phyloP scores from a whole-genome alignment of 2,113 vertebrate species.

The Benitochromis conjunctus region DNA sequence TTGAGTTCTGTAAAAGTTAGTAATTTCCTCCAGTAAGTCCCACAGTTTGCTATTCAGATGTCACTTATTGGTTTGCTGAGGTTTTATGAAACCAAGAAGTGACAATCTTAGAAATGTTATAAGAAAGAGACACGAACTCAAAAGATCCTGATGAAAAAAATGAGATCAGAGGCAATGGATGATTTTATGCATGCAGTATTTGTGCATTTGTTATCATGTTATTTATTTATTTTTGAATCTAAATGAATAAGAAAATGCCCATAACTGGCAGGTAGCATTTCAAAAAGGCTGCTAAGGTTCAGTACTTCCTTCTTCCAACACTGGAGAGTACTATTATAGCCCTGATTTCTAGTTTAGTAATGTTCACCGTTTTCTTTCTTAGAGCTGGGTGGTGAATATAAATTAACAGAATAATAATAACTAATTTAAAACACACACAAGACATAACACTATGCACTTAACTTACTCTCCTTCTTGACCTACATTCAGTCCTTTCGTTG shows the following conservation, averaged over 20 bases:
- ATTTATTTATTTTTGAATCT: not conserved
- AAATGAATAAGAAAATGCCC: fast-evolving
- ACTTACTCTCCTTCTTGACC: not conserved
- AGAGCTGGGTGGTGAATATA: not conserved
- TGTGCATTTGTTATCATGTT: not conserved
- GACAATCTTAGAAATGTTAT: not conserved
- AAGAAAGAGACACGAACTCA: not conserved
- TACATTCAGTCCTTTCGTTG: not conserved
- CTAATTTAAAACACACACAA: not conserved
- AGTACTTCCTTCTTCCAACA: not conserved
- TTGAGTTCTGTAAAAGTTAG: not conserved
- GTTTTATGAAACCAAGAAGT: not conserved
- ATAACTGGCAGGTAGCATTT: not conserved
- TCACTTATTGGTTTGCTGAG: not conserved
- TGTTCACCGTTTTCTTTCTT: not conserved
- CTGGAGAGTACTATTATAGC: not conserved
- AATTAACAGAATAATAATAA: not conserved
- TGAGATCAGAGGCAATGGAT: not conserved
- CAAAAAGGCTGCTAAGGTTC: not conserved
- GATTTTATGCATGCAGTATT: not conserved
- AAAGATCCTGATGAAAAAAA: not conserved
- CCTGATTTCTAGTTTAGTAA: not conserved
- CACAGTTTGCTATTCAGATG: not conserved
- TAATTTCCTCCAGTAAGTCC: not conserved
- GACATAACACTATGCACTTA: not conserved